Evolutionary conservation across 1,140 invertebrate species (phyloP).

Genomic region (Drosophila orosa): DNA sequence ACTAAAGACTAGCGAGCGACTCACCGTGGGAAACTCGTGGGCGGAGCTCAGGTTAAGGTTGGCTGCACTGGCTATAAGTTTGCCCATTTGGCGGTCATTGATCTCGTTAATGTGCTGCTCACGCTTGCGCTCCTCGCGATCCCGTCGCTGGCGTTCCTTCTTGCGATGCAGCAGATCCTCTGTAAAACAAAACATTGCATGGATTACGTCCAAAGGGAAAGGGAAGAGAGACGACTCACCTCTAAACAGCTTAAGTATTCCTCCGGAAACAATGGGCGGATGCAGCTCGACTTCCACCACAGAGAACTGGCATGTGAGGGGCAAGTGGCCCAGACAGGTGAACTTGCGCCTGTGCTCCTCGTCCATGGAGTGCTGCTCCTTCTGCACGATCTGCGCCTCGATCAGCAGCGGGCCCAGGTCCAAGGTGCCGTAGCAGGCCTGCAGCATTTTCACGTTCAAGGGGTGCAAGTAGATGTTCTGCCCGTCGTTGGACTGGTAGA

Average conservation of each 20-base stretch:
- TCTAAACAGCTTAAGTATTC: slow-evolving; percentile 88
- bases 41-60: slow-evolving; percentile 87
- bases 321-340: slow-evolving; percentile 94
- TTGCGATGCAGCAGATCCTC: slow-evolving; percentile 89
- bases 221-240: slow-evolving; percentile 84
- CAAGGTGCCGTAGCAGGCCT: slow-evolving; percentile 92
- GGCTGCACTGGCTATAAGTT: slow-evolving; percentile 84
- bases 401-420: slow-evolving; percentile 91
- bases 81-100: slow-evolving; percentile 89
- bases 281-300: slow-evolving; percentile 93
- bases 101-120: slow-evolving; percentile 89
- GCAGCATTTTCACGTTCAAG: slow-evolving; percentile 95
- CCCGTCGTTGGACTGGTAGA: slow-evolving; percentile 95
- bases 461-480: slow-evolving; percentile 97
- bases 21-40: slow-evolving; percentile 88
- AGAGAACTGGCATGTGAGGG: slow-evolving; percentile 95
- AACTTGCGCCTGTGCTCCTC: slow-evolving; percentile 91
- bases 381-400: slow-evolving; percentile 91
- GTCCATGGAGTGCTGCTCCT: slow-evolving; percentile 93
- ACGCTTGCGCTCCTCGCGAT: slow-evolving; percentile 88
- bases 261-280: slow-evolving; percentile 88
- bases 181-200: slow-evolving; percentile 10
- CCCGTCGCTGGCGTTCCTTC: slow-evolving; percentile 87
- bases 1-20: background rate
- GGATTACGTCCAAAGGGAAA: background rate